These are phyloP conservation scores for Tarsius wallacei DNA, from an alignment of 2,797 vertebrate genomes.

Conservation along the genomic window DNA sequence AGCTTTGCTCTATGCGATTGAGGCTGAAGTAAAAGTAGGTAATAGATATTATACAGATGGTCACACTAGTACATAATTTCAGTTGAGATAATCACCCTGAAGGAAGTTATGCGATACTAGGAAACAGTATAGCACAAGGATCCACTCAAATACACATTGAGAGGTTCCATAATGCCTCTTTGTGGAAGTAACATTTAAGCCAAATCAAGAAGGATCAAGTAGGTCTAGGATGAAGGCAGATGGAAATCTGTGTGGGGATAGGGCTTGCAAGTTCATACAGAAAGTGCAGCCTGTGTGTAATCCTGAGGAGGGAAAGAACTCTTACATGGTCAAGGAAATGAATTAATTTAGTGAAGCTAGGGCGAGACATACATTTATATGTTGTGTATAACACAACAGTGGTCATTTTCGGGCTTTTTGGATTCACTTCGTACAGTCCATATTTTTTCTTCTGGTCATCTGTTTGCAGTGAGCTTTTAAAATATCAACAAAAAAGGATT, in stretches of 20 bases:
- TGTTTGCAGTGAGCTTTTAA: slow-evolving; percentile 13
- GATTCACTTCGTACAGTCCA: neutral
- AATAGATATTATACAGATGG: neutral
- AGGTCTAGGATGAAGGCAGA: neutral
- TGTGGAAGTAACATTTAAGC: neutral
- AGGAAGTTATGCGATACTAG: neutral
- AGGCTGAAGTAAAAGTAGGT: neutral
- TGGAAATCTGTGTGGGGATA: neutral
- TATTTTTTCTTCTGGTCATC: slow-evolving; percentile 1
- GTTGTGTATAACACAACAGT: neutral
- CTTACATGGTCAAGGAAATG: neutral
- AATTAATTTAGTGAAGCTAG: neutral
- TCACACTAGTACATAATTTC: neutral
- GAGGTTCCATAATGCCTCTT: neutral
- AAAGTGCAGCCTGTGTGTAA: neutral
- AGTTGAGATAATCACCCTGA: neutral
- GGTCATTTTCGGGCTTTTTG: neutral
- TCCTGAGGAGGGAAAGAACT: neutral
- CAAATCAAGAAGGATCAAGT: neutral
- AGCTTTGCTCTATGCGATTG: neutral
- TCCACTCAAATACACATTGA: neutral
- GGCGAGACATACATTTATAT: neutral
- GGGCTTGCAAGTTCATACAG: neutral
- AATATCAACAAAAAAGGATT: slow-evolving; percentile 21
- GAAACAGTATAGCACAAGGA: neutral